These are phyloP conservation scores for Apostichopus japonicus DNA, from an alignment of 35 echinoderm and acorn worm species.

Conservation along the genomic window DNA sequence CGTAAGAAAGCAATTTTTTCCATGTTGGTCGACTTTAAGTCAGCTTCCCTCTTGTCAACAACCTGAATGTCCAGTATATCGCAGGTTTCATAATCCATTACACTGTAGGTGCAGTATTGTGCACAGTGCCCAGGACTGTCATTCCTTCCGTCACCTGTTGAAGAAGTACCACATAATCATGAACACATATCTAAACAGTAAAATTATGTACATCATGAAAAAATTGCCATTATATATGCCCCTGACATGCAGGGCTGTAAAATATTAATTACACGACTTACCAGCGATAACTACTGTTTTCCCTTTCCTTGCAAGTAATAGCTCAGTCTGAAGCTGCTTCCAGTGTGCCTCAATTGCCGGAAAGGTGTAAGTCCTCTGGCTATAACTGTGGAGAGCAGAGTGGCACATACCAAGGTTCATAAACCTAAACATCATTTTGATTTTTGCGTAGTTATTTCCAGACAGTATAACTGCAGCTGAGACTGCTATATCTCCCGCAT, in stretches of 20 bases:
- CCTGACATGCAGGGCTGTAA: too few relatives aligned
- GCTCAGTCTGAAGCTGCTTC: background rate
- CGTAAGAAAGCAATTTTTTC: slow-evolving; percentile 35
- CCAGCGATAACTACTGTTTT: background rate
- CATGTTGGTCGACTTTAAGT: slow-evolving; percentile 51
- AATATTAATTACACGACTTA: background rate
- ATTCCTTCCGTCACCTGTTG: slow-evolving; percentile 57
- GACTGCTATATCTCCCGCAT: background rate
- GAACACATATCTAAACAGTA: too few relatives aligned
- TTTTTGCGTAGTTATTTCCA: slow-evolving; percentile 7
- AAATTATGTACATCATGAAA: too few relatives aligned
- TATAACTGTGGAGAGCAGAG: background rate
- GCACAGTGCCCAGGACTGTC: slow-evolving; percentile 63
- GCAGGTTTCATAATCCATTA: slow-evolving; percentile 33
- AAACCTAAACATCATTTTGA: slow-evolving; percentile 8
- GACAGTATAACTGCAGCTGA: slow-evolving; percentile 6
- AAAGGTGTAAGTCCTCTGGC: slow-evolving; percentile 18
- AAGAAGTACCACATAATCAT: too few relatives aligned
- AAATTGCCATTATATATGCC: too few relatives aligned
- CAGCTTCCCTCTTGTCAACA: slow-evolving; percentile 49
- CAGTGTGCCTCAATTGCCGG: background rate
- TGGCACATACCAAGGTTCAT: slow-evolving; percentile 22
- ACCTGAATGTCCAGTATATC: slow-evolving; percentile 52
- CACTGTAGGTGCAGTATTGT: slow-evolving; percentile 69
- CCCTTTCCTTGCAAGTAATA: background rate